Conservation (phyloP, 2,888 invertebrate genomes). For the Cosmia pyralina region DNA sequence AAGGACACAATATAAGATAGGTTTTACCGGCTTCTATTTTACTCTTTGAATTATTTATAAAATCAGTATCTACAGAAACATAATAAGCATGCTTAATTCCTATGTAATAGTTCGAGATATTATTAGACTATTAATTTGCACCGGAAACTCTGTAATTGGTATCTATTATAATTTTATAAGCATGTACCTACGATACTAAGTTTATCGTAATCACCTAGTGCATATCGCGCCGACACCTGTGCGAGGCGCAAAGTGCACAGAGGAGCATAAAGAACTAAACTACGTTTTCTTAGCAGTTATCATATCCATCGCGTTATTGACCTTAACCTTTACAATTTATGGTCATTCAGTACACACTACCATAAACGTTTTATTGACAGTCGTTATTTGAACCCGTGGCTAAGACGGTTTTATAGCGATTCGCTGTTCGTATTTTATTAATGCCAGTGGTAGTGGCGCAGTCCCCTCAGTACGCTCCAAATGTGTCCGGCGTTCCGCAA, state of each 20-base stretch:
- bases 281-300: conserved; percentile 80
- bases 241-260: conserved; percentile 54
- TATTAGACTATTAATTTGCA: conserved; percentile 57
- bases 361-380: conserved; percentile 87
- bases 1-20: conserved; percentile 13
- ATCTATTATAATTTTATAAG: conserved; percentile 58
- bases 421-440: conserved; percentile 73
- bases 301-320: conserved; percentile 87
- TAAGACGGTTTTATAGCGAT: conserved; percentile 76
- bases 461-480: conserved; percentile 56
- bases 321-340: conserved; percentile 88
- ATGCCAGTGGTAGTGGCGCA: conserved; percentile 49
- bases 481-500: conserved; percentile 49
- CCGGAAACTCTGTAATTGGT: conserved; percentile 63
- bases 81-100: conserved; percentile 37
- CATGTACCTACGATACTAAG: conserved; percentile 29
- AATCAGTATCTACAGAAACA: conserved; percentile 33
- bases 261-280: conserved; percentile 59
- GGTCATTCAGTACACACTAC: conserved; percentile 84
- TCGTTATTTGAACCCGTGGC: conserved; percentile 82
- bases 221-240: conserved; percentile 33
- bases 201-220: conserved; percentile 33
- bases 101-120: conserved; percentile 44
- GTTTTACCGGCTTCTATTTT: neutral
- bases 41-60: conserved; percentile 33